Evolutionary conservation across 1,140 invertebrate species (phyloP), one percentile per base, ranked within the genome.

Genomic region (Magallana ariakensis): DNA sequence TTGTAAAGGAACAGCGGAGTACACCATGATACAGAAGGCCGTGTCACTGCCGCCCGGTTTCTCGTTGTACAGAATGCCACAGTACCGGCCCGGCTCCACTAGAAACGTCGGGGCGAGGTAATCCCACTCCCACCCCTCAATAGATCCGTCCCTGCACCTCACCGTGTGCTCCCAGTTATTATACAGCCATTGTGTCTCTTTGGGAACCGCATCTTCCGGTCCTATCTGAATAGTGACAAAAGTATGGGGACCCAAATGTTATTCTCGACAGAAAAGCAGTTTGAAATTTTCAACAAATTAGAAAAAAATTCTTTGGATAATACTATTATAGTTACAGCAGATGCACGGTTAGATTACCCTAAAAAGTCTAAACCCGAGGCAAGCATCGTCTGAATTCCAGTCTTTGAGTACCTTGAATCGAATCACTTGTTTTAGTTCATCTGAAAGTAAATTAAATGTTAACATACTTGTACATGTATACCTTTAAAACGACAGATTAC

Each of bases 71-170:
- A 84, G 82, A 33, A 87, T 87, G 22, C 80, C 86, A 75, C 81
- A 58, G 53, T 87, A 87, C 15, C 56, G 54, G 6, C 86, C 86
- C 26, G 86, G 82, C 15, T 70, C 46, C 7, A 84, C 22, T 15
- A 58, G 15, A 16, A 83, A 87, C 0, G 86, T 87, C 0, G 86
- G 86, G 15, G 81, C 86, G 26, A 87, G 62, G n/a, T 87, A 75
- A 26, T 87, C 55, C 82, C 86, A 83, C n/a, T 87, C 80, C 86
- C 86, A 87, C 0, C 86, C 86, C 57, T 87, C 86, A 70, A 87
- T 87, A 8, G 86, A 87, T 13, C 86, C 86, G 70, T 87, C 86
- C 54, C 82, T 60, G 33, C 86, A 87, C 26, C 82, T 54, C 9
- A 87, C 86, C 0, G 86, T 60, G 82, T 87, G 57, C 56, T 84